These are phyloP conservation scores for Lingula anatina DNA, from an alignment of 2,888 invertebrate genomes.

Conservation along the genomic window DNA sequence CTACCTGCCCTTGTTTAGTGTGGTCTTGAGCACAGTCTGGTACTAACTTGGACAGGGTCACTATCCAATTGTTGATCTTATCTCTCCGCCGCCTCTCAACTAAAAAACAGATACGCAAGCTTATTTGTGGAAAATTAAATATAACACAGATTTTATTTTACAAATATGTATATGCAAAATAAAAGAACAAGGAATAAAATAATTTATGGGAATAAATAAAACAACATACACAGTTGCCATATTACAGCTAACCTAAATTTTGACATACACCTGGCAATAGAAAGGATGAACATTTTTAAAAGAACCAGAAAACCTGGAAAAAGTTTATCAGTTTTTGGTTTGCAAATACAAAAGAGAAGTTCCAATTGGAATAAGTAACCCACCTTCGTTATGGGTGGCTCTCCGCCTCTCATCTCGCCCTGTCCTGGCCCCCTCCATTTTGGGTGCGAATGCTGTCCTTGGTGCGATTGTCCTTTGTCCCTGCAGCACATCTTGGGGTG, in stretches of 20 bases:
- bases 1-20: slow-evolving; percentile 60
- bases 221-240: too few species aligned
- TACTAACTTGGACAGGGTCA: slow-evolving; percentile 83
- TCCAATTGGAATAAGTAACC: too few species aligned
- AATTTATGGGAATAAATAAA: too few species aligned
- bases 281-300: too few species aligned
- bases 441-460: slow-evolving; percentile 37
- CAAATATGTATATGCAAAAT: neutral
- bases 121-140: too few species aligned
- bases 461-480: slow-evolving; percentile 50
- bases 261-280: too few species aligned
- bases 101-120: slow-evolving; percentile 15
- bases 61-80: slow-evolving; percentile 96
- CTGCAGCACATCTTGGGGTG: slow-evolving; percentile 72
- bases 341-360: too few species aligned
- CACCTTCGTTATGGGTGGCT: slow-evolving; percentile 84
- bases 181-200: too few species aligned
- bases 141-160: too few species aligned
- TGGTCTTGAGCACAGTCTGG: slow-evolving; percentile 65
- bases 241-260: too few species aligned
- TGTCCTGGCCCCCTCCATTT: slow-evolving; percentile 40
- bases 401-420: slow-evolving; percentile 76
- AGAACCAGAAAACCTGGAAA: too few species aligned
- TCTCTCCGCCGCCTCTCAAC: slow-evolving; percentile 88
- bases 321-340: too few species aligned